These are phyloP conservation scores for Pristionchus japonicus DNA, from an alignment of 2,888 invertebrate species.

Conservation along the genomic window DNA sequence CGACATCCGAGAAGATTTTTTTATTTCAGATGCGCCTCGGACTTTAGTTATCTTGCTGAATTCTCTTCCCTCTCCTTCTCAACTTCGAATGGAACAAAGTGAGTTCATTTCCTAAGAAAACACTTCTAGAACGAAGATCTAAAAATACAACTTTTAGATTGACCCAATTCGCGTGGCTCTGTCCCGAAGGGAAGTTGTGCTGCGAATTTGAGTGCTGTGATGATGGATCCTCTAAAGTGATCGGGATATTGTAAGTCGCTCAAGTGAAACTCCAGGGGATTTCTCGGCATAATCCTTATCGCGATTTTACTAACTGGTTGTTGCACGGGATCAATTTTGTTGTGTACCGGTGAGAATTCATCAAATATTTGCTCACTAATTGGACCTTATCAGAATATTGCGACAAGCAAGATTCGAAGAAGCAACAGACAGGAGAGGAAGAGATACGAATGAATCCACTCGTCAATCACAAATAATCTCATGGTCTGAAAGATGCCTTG, in stretches of 20 bases:
- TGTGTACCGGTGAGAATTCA: too few relatives aligned
- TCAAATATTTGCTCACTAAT: too few relatives aligned
- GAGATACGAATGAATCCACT: too few relatives aligned
- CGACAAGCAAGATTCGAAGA: too few relatives aligned
- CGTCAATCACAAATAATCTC: too few relatives aligned
- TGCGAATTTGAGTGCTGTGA: background rate
- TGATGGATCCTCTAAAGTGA: background rate
- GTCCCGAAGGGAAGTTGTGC: background rate
- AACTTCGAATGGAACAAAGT: background rate
- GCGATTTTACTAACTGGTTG: background rate
- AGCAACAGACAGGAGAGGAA: too few relatives aligned
- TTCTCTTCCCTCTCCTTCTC: background rate
- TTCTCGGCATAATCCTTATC: background rate
- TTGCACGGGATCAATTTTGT: too few relatives aligned
- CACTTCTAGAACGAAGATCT: background rate
- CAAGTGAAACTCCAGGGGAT: too few relatives aligned
- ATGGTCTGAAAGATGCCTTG: too few relatives aligned
- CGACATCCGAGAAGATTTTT: background rate
- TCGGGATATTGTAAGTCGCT: background rate
- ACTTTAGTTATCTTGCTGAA: background rate
- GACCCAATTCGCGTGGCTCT: background rate
- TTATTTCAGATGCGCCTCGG: background rate
- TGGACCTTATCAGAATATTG: too few relatives aligned
- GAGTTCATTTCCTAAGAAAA: too few relatives aligned
- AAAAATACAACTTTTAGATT: background rate